phyloP scores from a whole-genome alignment of 2,113 vertebrate species.

The Entosphenus tridentatus region DNA sequence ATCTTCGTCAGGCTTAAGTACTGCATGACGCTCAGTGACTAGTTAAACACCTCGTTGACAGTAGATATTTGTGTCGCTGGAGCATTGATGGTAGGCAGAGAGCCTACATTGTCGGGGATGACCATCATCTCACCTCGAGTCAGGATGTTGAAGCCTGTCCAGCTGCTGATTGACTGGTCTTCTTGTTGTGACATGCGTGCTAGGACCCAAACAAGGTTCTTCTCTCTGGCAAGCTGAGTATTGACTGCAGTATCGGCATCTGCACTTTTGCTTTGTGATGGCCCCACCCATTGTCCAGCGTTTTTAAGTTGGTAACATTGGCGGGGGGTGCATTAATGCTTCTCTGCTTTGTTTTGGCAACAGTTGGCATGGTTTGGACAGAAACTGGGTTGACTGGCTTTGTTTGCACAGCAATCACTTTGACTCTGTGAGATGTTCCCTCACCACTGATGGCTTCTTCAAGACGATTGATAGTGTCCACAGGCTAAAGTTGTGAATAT shows the following conservation, averaged over 20 bases:
- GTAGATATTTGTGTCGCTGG: not conserved
- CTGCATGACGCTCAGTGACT: not conserved
- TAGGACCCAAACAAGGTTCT: not conserved
- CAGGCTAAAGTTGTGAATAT: not conserved
- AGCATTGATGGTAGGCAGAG: not conserved
- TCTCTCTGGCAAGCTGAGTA: not conserved
- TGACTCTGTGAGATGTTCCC: not conserved
- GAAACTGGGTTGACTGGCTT: not conserved
- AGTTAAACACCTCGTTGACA: not conserved
- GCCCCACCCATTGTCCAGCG: not conserved
- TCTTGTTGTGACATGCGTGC: not conserved
- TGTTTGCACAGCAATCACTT: not conserved
- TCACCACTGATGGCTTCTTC: not conserved
- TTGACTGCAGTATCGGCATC: not conserved
- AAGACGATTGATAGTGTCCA: not conserved
- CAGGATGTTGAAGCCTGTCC: conserved; percentile 3
- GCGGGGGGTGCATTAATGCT: not conserved
- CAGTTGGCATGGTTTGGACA: not conserved
- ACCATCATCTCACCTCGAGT: not conserved
- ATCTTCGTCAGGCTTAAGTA: not conserved
- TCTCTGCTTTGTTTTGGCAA: not conserved
- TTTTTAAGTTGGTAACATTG: not conserved
- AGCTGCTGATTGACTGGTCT: conserved; percentile 5
- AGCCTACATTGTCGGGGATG: not conserved
- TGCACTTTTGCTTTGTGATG: not conserved